phyloP scores from a whole-genome alignment of 2,888 invertebrate species.

The Mantis religiosa region DNA sequence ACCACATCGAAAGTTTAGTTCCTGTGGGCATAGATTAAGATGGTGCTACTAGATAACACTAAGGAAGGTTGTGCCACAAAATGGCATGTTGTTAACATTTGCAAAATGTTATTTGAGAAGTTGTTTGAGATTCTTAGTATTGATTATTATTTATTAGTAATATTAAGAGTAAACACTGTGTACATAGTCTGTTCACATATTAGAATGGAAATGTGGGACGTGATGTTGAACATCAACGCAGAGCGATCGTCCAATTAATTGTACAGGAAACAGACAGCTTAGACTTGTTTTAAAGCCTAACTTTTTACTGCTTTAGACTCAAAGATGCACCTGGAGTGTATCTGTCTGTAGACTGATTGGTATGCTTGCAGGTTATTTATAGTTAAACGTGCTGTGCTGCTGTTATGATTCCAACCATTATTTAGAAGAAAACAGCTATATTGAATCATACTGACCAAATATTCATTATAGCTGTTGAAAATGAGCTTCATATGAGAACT shows the following conservation, averaged over 20 bases:
- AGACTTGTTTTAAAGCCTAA: background rate
- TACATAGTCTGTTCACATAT: background rate
- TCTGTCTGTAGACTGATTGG: background rate
- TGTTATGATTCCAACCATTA: background rate
- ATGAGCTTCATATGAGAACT: no score
- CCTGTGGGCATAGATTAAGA: background rate
- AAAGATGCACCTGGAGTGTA: background rate
- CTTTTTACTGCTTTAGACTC: background rate
- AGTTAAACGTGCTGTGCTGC: background rate
- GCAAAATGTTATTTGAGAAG: background rate
- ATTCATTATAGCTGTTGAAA: no score
- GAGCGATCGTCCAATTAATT: background rate
- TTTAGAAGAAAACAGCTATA: background rate
- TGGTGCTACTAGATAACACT: background rate
- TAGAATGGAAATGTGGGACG: background rate
- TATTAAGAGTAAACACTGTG: background rate
- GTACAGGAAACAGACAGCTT: background rate
- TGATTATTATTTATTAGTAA: background rate
- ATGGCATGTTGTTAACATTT: background rate
- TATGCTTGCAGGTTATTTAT: background rate
- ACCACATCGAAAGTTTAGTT: background rate
- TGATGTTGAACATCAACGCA: background rate
- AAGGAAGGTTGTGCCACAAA: background rate
- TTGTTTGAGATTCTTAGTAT: background rate
- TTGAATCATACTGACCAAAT: background rate